These are phyloP conservation scores for Artibeus lituratus DNA, from an alignment of 2,797 vertebrate genomes.

Conservation along the genomic window DNA sequence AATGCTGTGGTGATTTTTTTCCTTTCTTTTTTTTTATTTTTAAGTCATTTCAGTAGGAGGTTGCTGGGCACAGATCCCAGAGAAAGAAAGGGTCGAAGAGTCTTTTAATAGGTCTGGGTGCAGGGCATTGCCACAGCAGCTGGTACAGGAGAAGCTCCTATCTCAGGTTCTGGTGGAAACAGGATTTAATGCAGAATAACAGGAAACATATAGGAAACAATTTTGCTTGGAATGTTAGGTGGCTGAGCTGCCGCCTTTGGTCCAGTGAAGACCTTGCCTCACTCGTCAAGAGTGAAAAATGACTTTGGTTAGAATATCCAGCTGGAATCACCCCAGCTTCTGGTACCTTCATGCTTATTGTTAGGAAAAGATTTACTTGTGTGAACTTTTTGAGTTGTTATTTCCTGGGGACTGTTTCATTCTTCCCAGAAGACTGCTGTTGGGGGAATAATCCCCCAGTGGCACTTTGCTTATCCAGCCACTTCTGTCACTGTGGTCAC, in stretches of 20 bases:
- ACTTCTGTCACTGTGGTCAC: constrained; percentile 95
- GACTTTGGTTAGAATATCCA: constrained; percentile 25
- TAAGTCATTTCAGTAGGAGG: constrained; percentile 36
- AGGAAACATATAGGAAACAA: constrained; percentile 66
- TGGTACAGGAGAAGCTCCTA: constrained; percentile 46
- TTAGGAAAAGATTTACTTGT: constrained; percentile 43
- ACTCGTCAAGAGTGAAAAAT: constrained; percentile 50
- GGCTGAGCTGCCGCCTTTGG: constrained; percentile 76
- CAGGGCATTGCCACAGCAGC: constrained; percentile 66
- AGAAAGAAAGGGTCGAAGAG: not conserved
- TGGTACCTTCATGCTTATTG: constrained; percentile 44
- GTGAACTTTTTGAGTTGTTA: constrained; percentile 9
- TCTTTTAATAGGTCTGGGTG: not conserved
- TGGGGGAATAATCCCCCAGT: constrained; percentile 34
- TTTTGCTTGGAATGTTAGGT: constrained; percentile 62
- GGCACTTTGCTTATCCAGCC: constrained; percentile 86
- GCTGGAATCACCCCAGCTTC: constrained; percentile 60
- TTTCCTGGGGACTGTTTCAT: constrained; percentile 30
- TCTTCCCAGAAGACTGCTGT: constrained; percentile 36
- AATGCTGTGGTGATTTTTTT: not conserved
- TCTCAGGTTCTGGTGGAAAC: constrained; percentile 72
- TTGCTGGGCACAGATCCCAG: not conserved
- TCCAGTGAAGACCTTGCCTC: constrained; percentile 68
- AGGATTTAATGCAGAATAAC: constrained; percentile 68
- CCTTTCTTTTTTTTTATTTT: not conserved